Conservation (phyloP, 2,797 vertebrate genomes). For the Chromis chromis region DNA sequence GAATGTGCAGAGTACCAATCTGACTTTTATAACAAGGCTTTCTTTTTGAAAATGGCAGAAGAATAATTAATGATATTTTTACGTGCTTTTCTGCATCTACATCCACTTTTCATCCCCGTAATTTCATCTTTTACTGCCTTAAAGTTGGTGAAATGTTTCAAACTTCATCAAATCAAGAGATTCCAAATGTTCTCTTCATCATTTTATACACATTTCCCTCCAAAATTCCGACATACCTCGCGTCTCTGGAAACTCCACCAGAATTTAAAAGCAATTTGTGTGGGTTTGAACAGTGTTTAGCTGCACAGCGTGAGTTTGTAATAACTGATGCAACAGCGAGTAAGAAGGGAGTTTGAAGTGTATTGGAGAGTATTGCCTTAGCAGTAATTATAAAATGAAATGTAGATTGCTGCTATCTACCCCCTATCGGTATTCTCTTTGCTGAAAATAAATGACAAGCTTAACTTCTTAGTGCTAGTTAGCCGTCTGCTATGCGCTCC, state of each 20-base stretch:
- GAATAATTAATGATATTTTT: background rate
- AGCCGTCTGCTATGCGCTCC: constrained; percentile 12
- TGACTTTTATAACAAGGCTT: background rate
- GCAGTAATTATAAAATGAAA: constrained; percentile 17
- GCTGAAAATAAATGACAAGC: constrained; percentile 22
- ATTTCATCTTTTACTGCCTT: background rate
- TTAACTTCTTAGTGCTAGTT: constrained; percentile 10
- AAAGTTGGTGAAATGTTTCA: background rate
- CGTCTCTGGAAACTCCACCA: constrained; percentile 15
- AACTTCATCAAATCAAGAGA: background rate
- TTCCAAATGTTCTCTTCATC: constrained; percentile 2
- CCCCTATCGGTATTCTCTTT: background rate
- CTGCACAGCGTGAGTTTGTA: constrained; percentile 20
- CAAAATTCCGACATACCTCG: constrained; percentile 23
- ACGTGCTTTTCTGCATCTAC: background rate
- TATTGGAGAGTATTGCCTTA: constrained; percentile 29
- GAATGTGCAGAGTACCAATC: background rate
- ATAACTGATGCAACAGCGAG: constrained; percentile 44
- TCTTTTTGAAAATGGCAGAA: background rate
- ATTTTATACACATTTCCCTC: constrained; percentile 20
- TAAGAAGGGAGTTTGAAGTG: constrained; percentile 23
- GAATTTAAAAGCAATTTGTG: constrained; percentile 32
- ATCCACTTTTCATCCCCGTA: background rate
- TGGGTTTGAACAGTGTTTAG: constrained; percentile 40
- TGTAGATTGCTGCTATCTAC: constrained; percentile 19